Conservation (phyloP, 2,113 vertebrate genomes). For the Boulengeromyrus knoepffleri region DNA sequence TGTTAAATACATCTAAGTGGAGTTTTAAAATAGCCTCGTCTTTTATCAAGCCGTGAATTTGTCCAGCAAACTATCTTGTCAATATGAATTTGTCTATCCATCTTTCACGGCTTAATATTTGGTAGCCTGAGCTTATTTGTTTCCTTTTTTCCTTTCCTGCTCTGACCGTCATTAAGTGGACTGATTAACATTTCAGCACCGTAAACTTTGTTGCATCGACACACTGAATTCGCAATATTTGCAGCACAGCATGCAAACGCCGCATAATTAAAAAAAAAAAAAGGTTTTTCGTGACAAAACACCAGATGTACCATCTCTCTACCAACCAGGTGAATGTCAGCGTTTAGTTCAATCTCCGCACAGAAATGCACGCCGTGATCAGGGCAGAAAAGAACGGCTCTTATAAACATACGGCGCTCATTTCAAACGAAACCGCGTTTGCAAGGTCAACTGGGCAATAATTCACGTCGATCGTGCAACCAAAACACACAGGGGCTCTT, state of each 20-base stretch:
- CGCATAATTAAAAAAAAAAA: not conserved
- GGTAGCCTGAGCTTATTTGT: not conserved
- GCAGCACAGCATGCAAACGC: not conserved
- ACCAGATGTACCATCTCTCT: not conserved
- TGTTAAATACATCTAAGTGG: not conserved
- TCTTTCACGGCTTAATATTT: not conserved
- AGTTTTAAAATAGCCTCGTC: not conserved
- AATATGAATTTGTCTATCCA: not conserved
- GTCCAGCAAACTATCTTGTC: not conserved
- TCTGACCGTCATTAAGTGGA: not conserved
- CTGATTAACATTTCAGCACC: not conserved
- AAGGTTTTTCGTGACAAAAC: not conserved
- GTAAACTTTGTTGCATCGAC: not conserved
- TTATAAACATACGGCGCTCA: not conserved
- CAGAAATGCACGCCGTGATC: not conserved
- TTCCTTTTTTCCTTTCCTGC: not conserved
- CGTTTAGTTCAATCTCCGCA: not conserved
- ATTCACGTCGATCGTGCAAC: not conserved
- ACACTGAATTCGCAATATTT: not conserved
- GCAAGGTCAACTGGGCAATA: conserved; percentile 10
- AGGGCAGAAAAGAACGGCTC: not conserved
- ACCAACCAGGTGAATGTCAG: not conserved
- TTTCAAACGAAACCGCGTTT: not conserved
- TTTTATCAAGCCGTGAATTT: not conserved
- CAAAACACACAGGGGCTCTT: not conserved